phyloP scores from a whole-genome alignment of 2,113 vertebrate genomes.

The Oryzias melastigma region DNA sequence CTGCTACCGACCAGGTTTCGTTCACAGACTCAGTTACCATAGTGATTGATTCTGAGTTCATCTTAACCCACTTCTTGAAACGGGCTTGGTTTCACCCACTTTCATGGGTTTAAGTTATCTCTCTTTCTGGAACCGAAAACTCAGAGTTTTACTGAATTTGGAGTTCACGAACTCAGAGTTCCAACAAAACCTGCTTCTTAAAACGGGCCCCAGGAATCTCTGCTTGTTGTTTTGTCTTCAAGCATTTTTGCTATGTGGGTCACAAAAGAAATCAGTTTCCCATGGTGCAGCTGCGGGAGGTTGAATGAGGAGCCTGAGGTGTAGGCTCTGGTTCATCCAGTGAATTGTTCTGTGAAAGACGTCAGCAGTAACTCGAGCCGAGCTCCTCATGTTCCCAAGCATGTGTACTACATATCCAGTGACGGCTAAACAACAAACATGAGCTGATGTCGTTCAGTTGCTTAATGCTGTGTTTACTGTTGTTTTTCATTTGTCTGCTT shows the following conservation, averaged over 20 bases:
- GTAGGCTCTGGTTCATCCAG: conserved; percentile 48
- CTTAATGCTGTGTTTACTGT: background rate
- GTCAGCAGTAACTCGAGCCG: conserved; percentile 54
- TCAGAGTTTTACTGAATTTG: no score
- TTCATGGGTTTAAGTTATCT: no score
- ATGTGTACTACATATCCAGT: conserved; percentile 57
- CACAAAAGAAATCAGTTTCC: conserved; percentile 33
- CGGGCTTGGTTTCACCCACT: no score
- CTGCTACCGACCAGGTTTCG: no score
- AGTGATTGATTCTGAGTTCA: no score
- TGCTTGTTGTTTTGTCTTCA: conserved; percentile 53
- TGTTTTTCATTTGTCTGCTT: background rate
- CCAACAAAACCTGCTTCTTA: no score
- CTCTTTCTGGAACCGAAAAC: no score
- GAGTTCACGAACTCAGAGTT: no score
- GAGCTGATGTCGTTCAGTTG: conserved; percentile 33
- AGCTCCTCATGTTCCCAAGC: conserved; percentile 56
- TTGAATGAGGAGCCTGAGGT: conserved; percentile 46
- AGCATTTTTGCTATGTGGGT: conserved; percentile 16
- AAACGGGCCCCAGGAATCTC: conserved; percentile 18
- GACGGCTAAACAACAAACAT: conserved; percentile 61
- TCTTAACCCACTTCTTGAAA: no score
- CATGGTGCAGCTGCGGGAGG: conserved; percentile 37
- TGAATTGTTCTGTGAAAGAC: conserved; percentile 39
- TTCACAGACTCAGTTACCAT: no score